Conservation (phyloP, 37 sponge, comb jelly and placozoan species). For the Aplysina aerophoba region DNA sequence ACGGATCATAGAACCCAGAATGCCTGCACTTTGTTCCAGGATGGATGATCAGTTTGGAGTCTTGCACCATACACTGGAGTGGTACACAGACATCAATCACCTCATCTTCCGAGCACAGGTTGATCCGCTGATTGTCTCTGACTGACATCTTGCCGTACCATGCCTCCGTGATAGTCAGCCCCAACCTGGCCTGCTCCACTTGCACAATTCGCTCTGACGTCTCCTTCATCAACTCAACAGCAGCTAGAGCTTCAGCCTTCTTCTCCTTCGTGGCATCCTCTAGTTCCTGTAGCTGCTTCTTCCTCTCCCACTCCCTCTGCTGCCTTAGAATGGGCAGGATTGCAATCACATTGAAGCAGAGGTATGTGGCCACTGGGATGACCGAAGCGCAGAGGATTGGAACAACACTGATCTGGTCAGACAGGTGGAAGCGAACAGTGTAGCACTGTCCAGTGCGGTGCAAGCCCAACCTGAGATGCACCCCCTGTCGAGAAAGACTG, state of each 20-base stretch:
- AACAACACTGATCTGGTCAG: slow-evolving; percentile 43
- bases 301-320: slow-evolving; percentile 60
- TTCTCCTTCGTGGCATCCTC: slow-evolving; percentile 48
- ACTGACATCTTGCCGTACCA: slow-evolving; percentile 91
- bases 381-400: slow-evolving; percentile 79
- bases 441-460: slow-evolving; percentile 71
- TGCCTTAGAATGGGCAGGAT: slow-evolving; percentile 68
- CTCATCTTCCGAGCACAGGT: slow-evolving; percentile 44
- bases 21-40: slow-evolving; percentile 71
- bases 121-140: slow-evolving; percentile 4
- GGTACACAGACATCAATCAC: slow-evolving; percentile 90
- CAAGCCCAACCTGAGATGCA: slow-evolving; percentile 61
- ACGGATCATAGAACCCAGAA: slow-evolving; percentile 94
- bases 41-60: slow-evolving; percentile 88
- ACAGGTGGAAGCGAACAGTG: slow-evolving; percentile 58
- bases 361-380: slow-evolving; percentile 75
- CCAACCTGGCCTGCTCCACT: slow-evolving; percentile 74
- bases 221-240: slow-evolving; percentile 90
- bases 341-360: slow-evolving; percentile 59
- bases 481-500: slow-evolving; percentile 43
- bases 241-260: slow-evolving; percentile 77
- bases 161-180: slow-evolving; percentile 86
- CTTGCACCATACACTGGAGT: slow-evolving; percentile 89
- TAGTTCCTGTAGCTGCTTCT: slow-evolving; percentile 50
- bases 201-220: slow-evolving; percentile 71